These are phyloP conservation scores for Gandaritis pyraliata DNA, from an alignment of 2,888 invertebrate genomes.

Conservation along the genomic window DNA sequence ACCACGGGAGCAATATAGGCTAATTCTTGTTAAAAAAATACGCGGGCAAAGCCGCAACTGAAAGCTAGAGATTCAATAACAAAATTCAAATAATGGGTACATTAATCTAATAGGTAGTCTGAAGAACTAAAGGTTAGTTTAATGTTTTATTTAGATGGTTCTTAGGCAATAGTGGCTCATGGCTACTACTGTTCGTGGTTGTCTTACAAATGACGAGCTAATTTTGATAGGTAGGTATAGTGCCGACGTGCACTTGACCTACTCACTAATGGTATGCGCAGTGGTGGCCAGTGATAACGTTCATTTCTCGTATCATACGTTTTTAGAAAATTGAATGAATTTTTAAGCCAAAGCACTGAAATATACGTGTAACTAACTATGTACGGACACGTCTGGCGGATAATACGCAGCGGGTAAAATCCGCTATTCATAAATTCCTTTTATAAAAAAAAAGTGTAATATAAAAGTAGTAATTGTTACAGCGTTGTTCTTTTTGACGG, in stretches of 20 bases:
- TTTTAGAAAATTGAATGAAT: not conserved
- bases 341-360: not conserved
- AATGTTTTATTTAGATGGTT: constrained; percentile 43
- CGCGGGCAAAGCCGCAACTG: not conserved
- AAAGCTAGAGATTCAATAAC: not conserved
- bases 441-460: too few species aligned
- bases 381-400: too few species aligned
- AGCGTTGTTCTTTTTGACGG: too few species aligned
- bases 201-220: constrained; percentile 44
- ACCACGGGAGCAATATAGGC: too few species aligned
- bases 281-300: constrained; percentile 26
- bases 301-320: constrained; percentile 14
- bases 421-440: too few species aligned
- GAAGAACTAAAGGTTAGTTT: constrained; percentile 22
- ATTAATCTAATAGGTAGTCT: not conserved
- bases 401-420: too few species aligned
- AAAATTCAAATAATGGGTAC: not conserved
- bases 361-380: too few species aligned
- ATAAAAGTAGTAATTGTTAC: too few species aligned
- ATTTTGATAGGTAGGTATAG: constrained; percentile 42
- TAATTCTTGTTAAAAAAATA: too few species aligned
- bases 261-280: constrained; percentile 41
- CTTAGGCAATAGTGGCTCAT: constrained; percentile 44
- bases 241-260: constrained; percentile 44
- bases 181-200: constrained; percentile 44